Evolutionary conservation across 2,797 vertebrate species (phyloP).

Genomic region (Chromobotia macracanthus): DNA sequence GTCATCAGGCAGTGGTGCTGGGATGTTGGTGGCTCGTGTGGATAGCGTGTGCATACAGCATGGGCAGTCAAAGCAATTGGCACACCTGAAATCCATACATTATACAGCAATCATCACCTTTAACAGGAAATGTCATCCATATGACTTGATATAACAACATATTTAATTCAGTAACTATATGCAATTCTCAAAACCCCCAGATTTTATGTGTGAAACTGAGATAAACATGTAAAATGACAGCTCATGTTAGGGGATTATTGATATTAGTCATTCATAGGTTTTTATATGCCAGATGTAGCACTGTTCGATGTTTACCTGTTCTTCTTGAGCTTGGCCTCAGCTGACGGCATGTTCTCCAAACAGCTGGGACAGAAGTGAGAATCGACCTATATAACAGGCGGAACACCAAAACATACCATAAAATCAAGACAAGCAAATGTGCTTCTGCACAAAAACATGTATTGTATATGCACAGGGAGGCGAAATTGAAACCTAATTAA

Average conservation of each 20-base stretch:
- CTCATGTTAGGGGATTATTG: background rate
- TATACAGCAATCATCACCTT: background rate
- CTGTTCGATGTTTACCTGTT: conserved; percentile 84
- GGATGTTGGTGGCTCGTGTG: conserved; percentile 95
- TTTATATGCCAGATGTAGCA: background rate
- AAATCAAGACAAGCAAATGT: background rate
- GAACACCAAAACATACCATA: background rate
- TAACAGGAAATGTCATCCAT: background rate
- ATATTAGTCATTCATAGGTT: background rate
- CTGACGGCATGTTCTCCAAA: conserved; percentile 98
- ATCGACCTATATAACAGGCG: conserved; percentile 82
- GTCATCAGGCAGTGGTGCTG: conserved; percentile 92
- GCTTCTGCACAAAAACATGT: background rate
- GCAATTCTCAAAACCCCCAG: too few species aligned
- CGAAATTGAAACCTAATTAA: background rate
- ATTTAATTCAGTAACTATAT: too few species aligned
- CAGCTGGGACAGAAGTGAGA: conserved; percentile 99
- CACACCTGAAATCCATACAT: conserved; percentile 79
- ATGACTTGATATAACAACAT: background rate
- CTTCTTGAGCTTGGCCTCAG: conserved; percentile 98
- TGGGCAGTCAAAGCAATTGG: conserved; percentile 98
- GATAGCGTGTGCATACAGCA: conserved; percentile 99
- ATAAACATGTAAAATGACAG: background rate
- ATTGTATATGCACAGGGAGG: background rate
- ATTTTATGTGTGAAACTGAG: too few species aligned